Evolutionary conservation across 2,113 vertebrate species (phyloP), one percentile per base, ranked within the genome.

Genomic region (Desmodus rotundus): DNA sequence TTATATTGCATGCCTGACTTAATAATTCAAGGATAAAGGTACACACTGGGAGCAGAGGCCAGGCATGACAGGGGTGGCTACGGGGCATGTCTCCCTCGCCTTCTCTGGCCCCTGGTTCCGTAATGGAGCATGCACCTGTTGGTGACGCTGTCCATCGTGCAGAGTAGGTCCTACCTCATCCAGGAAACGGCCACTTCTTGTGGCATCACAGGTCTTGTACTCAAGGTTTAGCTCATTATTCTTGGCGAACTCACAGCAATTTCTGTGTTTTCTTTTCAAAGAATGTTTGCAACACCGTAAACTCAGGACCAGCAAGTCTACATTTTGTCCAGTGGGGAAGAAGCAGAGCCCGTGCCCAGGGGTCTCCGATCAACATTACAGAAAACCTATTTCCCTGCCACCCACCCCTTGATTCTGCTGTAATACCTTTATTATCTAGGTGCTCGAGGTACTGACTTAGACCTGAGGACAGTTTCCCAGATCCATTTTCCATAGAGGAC

Each of bases 211-310:
- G 31, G 45, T 63, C 72, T 87, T 70, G 22, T 45, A 80, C 31
- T 65, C 61, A 76, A 73, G 33, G 26, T 26, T 80, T 63, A 17
- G 54, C 73, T 74, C 31, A 6, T 87, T 43, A 5, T 38, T 80
- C n/a, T 96, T 65, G 16, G 96, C 81, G 81, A 94, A 83, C 45
- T 96, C 81, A 83, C 12, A 89, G 22, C 20, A 70, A 61, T 61
- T 87, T 88, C n/a, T 80, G 1, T 73, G 33, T 85, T 87, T 94
- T 95, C 26, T 82, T 65, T 92, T 50, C 73, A 86, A 54, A 87
- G 33, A 89, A 73, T 73, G 11, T 91, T 65, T 89, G 45, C 8
- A 90, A 63, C 13, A 52, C 54, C 20, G 16, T 26, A 92, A 72
- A 93, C 19, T 87, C 67, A 47, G 72, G 7, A 45, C 92, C 26